Percentiles rank a stretch among this genome's conserved stretches.
Conservation (phyloP, 2,797 vertebrate genomes). For the Macroramphosus scolopax region DNA sequence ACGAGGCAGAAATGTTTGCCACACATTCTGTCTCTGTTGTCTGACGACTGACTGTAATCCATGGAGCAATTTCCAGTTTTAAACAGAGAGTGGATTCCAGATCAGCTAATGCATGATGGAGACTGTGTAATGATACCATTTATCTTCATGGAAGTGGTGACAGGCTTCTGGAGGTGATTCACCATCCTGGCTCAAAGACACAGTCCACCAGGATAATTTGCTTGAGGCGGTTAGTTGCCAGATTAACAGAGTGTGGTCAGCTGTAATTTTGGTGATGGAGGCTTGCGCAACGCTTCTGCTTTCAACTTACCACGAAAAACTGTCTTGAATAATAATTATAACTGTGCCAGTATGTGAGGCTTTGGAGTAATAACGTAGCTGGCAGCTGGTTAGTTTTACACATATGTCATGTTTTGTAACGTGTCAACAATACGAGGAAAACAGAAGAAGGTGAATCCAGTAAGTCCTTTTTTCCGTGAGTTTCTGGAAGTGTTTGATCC, state of each 20-base stretch:
- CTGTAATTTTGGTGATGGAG: conserved; percentile 63
- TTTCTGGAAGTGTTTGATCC: conserved; percentile 33
- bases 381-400: too few species aligned
- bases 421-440: too few species aligned
- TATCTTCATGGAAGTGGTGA: conserved; percentile 78
- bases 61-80: conserved; percentile 44
- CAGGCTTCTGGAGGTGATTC: conserved; percentile 75
- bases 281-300: conserved; percentile 36
- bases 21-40: conserved; percentile 29
- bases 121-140: conserved; percentile 78
- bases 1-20: too few species aligned
- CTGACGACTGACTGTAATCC: conserved; percentile 33
- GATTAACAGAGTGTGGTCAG: conserved; percentile 70
- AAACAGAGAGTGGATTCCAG: conserved; percentile 60
- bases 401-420: too few species aligned
- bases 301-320: conserved; percentile 30
- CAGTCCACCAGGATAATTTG: conserved; percentile 70
- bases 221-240: conserved; percentile 56
- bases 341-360: conserved; percentile 8
- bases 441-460: conserved; percentile 21
- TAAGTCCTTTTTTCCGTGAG: too few species aligned
- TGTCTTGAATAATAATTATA: conserved; percentile 20
- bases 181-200: conserved; percentile 62
- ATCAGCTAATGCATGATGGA: conserved; percentile 75
- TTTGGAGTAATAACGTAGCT: neutral